A percentile compares a stretch with the other conserved stretches of the same genome.
Evolutionary conservation across 2,888 invertebrate genomes (phyloP).

Genomic region (Theretra japonica): DNA sequence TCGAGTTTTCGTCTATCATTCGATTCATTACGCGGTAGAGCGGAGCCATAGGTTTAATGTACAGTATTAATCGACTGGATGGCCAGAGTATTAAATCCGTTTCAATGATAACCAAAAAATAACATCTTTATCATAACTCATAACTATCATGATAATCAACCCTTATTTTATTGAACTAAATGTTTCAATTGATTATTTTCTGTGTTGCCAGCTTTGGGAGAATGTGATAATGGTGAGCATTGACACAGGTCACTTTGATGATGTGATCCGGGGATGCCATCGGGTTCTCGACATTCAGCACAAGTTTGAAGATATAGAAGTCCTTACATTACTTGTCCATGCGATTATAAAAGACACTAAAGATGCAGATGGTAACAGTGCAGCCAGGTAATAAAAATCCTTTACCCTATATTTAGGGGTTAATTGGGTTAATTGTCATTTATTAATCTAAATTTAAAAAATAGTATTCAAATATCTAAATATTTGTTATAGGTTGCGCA

Average conservation of each 20-base stretch:
- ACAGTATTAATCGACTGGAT: too few relatives aligned
- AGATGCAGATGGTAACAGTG: conserved; percentile 86
- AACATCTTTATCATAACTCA: too few relatives aligned
- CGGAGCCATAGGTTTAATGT: too few relatives aligned
- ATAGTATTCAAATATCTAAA: conserved; percentile 3
- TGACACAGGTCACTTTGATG: conserved; percentile 93
- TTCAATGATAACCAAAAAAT: too few relatives aligned
- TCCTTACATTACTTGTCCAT: conserved; percentile 89
- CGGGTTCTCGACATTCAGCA: conserved; percentile 93
- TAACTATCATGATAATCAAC: too few relatives aligned
- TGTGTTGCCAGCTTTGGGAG: conserved; percentile 90
- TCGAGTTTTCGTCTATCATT: too few relatives aligned
- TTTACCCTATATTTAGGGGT: background rate
- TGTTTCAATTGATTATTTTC: background rate
- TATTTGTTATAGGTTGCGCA: conserved; percentile 66
- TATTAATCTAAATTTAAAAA: background rate
- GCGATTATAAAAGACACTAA: conserved; percentile 87
- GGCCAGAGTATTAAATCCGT: too few relatives aligned
- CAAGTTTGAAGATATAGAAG: conserved; percentile 90
- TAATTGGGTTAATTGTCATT: background rate
- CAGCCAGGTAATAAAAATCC: conserved; percentile 58
- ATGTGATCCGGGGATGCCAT: conserved; percentile 93
- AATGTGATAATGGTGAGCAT: conserved; percentile 95
- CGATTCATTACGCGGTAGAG: too few relatives aligned
- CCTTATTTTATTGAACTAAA: too few relatives aligned